Conservation (phyloP, 1,140 invertebrate species). For the Philotrypesis tridentata region DNA sequence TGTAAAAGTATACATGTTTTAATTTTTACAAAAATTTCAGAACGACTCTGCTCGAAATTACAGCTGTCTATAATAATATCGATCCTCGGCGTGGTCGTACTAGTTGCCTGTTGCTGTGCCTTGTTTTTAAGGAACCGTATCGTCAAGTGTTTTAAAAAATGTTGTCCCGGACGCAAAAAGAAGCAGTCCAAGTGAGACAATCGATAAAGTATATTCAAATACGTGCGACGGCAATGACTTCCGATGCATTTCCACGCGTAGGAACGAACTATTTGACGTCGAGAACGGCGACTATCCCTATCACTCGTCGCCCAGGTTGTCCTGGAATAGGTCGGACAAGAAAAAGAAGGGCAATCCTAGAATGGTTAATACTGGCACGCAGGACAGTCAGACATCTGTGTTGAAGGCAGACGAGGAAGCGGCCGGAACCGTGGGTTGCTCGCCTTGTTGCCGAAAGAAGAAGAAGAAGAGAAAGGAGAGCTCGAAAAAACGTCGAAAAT, state of each 20-base stretch:
- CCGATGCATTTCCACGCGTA: background rate
- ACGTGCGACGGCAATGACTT: background rate
- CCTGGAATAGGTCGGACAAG: background rate
- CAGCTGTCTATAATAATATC: conserved; percentile 45
- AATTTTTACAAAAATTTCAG: conserved; percentile 6
- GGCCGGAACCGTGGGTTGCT: conserved; percentile 56
- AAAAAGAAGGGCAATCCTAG: conserved; percentile 31
- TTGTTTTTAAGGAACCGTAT: conserved; percentile 59
- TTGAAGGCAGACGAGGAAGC: background rate
- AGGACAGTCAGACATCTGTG: conserved; percentile 48
- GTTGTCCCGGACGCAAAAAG: conserved; percentile 50
- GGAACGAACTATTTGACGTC: conserved; percentile 16
- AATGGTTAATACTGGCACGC: conserved; percentile 51
- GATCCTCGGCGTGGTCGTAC: conserved; percentile 51
- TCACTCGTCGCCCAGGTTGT: background rate
- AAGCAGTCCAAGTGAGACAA: conserved; percentile 32
- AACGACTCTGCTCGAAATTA: conserved; percentile 37
- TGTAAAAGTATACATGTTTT: too few relatives aligned
- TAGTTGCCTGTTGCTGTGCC: conserved; percentile 64
- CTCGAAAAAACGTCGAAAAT: conserved; percentile 52
- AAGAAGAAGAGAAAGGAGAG: conserved; percentile 61
- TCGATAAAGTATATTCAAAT: background rate
- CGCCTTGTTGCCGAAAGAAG: conserved; percentile 64
- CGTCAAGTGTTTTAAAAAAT: conserved; percentile 50
- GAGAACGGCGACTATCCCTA: conserved; percentile 23